Evolutionary conservation across 1,140 invertebrate species (phyloP).

Genomic region (Mamestra configurata): DNA sequence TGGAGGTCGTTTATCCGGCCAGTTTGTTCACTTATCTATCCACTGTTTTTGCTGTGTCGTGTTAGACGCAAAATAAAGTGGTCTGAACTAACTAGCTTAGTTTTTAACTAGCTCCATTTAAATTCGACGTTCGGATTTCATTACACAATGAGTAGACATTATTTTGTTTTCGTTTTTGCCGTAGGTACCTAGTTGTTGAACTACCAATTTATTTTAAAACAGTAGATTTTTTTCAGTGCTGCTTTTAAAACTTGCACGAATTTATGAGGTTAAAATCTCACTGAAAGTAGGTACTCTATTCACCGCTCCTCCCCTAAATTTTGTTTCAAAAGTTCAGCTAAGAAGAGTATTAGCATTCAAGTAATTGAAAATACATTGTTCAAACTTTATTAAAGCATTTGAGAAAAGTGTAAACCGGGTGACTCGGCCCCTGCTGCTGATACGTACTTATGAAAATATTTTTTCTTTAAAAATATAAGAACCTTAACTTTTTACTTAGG

Average conservation of each 20-base stretch:
- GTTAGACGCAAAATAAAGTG: constrained; percentile 50
- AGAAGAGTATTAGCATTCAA: constrained; percentile 42
- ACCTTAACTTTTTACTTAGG: constrained; percentile 56
- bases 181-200: not conserved
- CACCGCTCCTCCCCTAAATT: constrained; percentile 1
- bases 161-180: constrained; percentile 1
- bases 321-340: constrained; percentile 31
- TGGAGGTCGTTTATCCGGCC: constrained; percentile 55
- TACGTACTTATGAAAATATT: constrained; percentile 41
- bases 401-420: constrained; percentile 38
- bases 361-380: constrained; percentile 51
- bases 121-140: constrained; percentile 36
- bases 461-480: constrained; percentile 47
- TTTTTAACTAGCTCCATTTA: constrained; percentile 37
- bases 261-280: constrained; percentile 17
- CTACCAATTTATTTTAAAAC: not conserved
- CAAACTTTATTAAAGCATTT: constrained; percentile 48
- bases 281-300: not conserved
- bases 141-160: constrained; percentile 9
- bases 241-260: not conserved
- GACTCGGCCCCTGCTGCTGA: constrained; percentile 23
- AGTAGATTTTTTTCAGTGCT: too few species aligned
- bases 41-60: constrained; percentile 50
- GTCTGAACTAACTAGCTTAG: constrained; percentile 47
- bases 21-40: constrained; percentile 55